phyloP scores from a whole-genome alignment of 1,140 invertebrate genomes.

The Aporrectodea caliginosa region DNA sequence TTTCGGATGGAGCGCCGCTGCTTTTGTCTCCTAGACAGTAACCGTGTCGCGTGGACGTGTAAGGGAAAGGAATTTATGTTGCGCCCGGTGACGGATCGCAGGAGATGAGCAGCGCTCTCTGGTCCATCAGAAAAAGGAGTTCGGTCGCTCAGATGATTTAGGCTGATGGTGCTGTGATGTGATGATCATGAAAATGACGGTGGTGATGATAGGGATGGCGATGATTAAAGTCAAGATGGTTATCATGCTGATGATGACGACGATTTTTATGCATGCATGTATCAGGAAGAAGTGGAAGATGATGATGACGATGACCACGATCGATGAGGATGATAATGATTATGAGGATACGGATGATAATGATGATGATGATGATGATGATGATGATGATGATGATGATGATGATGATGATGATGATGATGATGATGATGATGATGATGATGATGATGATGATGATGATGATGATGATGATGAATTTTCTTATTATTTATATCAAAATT shows the following conservation, averaged over 20 bases:
- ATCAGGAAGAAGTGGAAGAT: too few species aligned
- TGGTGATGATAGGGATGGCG: slow-evolving; percentile 1
- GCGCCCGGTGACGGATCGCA: not conserved
- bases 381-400: not conserved
- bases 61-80: not conserved
- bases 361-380: not conserved
- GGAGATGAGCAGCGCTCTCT: not conserved
- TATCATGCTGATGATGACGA: not conserved
- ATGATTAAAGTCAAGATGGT: not conserved
- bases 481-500: too few species aligned
- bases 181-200: not conserved
- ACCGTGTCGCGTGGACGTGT: not conserved
- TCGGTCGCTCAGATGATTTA: not conserved
- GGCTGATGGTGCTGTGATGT: not conserved
- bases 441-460: slow-evolving; percentile 3
- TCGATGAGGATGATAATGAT: not conserved
- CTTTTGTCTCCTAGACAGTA: not conserved
- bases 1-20: not conserved
- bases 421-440: not conserved
- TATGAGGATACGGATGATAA: not conserved
- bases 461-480: slow-evolving; percentile 2
- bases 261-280: not conserved
- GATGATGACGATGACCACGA: not conserved
- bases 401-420: not conserved
- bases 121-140: not conserved